Conservation (phyloP, 2,113 vertebrate genomes). For the Oncorhynchus tshawytscha region DNA sequence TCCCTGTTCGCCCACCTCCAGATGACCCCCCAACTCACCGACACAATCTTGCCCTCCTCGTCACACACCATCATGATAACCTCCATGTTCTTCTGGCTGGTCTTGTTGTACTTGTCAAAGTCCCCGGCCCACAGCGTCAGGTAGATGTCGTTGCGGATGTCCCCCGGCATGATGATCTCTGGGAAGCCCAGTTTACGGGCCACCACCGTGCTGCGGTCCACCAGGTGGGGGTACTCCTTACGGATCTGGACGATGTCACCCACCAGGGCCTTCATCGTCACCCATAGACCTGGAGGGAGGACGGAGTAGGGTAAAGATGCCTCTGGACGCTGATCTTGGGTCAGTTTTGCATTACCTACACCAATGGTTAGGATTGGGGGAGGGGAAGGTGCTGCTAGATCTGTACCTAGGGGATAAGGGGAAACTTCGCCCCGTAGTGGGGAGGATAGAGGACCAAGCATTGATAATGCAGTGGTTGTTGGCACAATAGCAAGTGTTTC, state of each 20-base stretch:
- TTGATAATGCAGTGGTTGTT: not conserved
- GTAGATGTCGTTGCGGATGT: conserved; percentile 97
- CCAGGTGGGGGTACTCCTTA: conserved; percentile 94
- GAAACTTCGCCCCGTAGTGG: too few relatives aligned
- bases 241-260: conserved; percentile 92
- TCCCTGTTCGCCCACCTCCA: too few relatives aligned
- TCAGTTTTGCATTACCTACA: too few relatives aligned
- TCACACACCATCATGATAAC: conserved; percentile 96
- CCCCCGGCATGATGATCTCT: conserved; percentile 99
- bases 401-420: too few relatives aligned
- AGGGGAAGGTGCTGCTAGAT: too few relatives aligned
- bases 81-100: conserved; percentile 95
- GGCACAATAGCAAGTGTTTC: not conserved
- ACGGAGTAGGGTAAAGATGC: too few relatives aligned
- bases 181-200: conserved; percentile 97
- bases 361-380: too few relatives aligned
- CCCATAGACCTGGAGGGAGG: conserved; percentile 85
- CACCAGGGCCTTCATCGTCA: conserved; percentile 94
- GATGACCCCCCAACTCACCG: conserved; percentile 73
- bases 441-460: not conserved
- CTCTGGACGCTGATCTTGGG: too few relatives aligned
- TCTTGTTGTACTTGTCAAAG: conserved; percentile 98
- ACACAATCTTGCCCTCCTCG: conserved; percentile 88
- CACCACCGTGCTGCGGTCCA: conserved; percentile 93
- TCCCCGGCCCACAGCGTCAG: conserved; percentile 89